Base-by-base conservation (phyloP, 2,888 invertebrate species). In the Cyaniris semiargus region DNA sequence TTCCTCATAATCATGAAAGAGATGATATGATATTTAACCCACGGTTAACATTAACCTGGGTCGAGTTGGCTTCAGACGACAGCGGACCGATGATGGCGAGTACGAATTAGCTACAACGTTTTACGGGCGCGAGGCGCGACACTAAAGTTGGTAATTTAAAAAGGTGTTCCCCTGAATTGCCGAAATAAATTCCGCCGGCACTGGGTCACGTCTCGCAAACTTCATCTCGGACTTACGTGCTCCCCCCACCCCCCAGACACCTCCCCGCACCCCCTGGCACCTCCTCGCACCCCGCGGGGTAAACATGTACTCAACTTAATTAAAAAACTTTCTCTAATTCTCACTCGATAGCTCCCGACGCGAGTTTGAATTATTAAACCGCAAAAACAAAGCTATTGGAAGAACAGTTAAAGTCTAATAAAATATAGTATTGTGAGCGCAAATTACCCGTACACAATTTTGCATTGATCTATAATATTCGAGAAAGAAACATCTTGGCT, bases 221-320 rank as follows among this genome's bases (percentile, higher is more conserved):
- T 76, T 71, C 48, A 76, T 71, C 76, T 71, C 56, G 70, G 76
- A 76, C 70, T 76, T 76, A 76, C 76, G 76, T 76, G 76, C 53
- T 70, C 56, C 66, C 21, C 23, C 27, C 66, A 31, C 66, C 18
- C 38, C 66, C 27, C 60, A 1, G 13, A 4, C 60, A 60, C 60
- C 60, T 10, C 60, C 60, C 23, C 21, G 21, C 56, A 0, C 56
- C 56, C n/a, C 21, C 58, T 21, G 10, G 23, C 23, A 27, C 15
- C 66, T 18, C 60, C 60, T 60, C 60, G 23, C 60, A 60, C 60
- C 60, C 60, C 60, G 23, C 66, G 6, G 27, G 66, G 15, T 66
- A 66, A 66, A 74, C 74, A 74, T 74, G 53, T 74, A 74, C 74
- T 74, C 74, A 53, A 74, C 74, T 74, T 74, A 74, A 74, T 74